Conservation (phyloP, 2,113 vertebrate species). For the Trochalopteron elliotii region DNA sequence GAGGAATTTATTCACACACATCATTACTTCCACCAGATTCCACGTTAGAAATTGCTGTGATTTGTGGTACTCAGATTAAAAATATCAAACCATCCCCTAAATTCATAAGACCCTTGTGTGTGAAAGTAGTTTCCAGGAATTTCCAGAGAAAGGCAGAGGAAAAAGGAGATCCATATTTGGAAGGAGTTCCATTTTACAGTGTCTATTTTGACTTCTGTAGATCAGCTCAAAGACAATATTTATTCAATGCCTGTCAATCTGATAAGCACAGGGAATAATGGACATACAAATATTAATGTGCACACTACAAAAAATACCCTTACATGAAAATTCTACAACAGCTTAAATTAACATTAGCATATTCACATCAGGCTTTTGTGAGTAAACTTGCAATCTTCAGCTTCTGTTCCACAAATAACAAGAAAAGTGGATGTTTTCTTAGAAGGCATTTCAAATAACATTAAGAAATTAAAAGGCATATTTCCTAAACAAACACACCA, state of each 20-base stretch:
- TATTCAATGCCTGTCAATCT: background rate
- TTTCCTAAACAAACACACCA: background rate
- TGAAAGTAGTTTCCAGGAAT: background rate
- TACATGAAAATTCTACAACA: background rate
- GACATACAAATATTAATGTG: constrained; percentile 6
- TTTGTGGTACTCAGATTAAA: background rate
- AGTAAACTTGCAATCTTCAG: background rate
- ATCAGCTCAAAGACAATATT: background rate
- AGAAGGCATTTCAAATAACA: background rate
- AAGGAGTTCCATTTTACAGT: background rate
- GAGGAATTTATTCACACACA: background rate
- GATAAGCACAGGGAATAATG: background rate
- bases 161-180: background rate
- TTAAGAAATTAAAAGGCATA: background rate
- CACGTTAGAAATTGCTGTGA: background rate
- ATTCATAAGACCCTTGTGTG: background rate
- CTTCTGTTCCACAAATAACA: background rate
- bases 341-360: constrained; percentile 6
- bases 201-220: background rate
- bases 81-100: background rate
- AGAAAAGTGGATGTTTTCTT: background rate
- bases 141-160: background rate
- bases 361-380: background rate
- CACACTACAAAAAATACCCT: background rate
- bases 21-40: background rate